phyloP scores from a whole-genome alignment of 2,888 invertebrate genomes.

The Leptopterna dolabrata region DNA sequence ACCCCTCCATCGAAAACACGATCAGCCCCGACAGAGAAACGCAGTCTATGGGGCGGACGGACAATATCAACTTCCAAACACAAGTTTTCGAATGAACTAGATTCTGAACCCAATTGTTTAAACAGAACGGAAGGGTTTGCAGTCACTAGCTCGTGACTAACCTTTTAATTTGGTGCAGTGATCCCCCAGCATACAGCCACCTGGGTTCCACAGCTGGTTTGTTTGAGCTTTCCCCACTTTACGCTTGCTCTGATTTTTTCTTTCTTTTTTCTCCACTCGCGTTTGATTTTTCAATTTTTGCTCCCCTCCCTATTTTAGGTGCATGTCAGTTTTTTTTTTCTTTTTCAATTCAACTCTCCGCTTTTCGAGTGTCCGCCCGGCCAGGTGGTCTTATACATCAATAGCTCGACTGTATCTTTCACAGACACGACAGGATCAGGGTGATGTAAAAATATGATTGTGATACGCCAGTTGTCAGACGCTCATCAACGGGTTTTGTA shows the following conservation, averaged over 20 bases:
- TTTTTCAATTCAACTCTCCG: background rate
- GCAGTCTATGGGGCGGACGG: background rate
- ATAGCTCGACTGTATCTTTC: background rate
- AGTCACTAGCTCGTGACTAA: slow-evolving; percentile 49
- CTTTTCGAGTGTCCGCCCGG: background rate
- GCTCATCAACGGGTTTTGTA: background rate
- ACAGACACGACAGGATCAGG: background rate
- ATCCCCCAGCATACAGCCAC: background rate
- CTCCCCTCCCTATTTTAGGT: background rate
- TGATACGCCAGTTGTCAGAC: background rate
- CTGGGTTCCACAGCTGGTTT: slow-evolving; percentile 46
- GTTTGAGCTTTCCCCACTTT: slow-evolving; percentile 20
- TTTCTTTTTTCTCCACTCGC: background rate
- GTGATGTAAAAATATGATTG: background rate
- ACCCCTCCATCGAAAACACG: background rate
- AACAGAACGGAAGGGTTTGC: slow-evolving; percentile 46
- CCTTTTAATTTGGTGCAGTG: slow-evolving; percentile 51
- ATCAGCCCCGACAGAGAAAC: background rate
- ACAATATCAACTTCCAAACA: background rate
- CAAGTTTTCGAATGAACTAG: background rate
- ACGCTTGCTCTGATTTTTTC: background rate
- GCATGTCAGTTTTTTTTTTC: background rate
- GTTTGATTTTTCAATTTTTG: slow-evolving; percentile 21
- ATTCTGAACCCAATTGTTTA: slow-evolving; percentile 26
- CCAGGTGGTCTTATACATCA: slow-evolving; percentile 28